phyloP scores from a whole-genome alignment of 2,888 invertebrate genomes.

The Andrena fulva region DNA sequence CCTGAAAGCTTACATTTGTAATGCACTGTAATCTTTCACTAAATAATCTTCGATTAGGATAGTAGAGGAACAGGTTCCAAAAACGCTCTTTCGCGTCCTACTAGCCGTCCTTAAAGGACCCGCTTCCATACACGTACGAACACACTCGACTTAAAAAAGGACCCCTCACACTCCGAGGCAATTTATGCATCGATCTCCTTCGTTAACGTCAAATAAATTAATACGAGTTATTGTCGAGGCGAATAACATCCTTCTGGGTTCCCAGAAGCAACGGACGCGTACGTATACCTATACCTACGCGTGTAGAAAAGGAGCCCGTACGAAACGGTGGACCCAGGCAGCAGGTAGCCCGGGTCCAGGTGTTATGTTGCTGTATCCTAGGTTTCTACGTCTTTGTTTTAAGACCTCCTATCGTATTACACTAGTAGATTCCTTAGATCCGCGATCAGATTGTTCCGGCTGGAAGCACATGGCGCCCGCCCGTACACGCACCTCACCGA shows the following conservation, averaged over 20 bases:
- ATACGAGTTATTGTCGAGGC: slow-evolving; percentile 16
- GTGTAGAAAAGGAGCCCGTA: slow-evolving; percentile 13
- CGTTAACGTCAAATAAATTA: slow-evolving; percentile 31
- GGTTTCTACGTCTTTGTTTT: slow-evolving; percentile 65
- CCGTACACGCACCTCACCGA: slow-evolving; percentile 32
- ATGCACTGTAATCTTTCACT: slow-evolving; percentile 8
- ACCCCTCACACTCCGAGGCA: not conserved
- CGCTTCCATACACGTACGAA: not conserved
- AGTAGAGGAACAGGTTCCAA: not conserved
- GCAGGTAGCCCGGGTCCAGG: slow-evolving; percentile 64
- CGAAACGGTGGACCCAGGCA: slow-evolving; percentile 37
- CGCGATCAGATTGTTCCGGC: slow-evolving; percentile 55
- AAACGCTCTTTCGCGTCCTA: not conserved
- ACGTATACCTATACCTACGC: slow-evolving; percentile 16
- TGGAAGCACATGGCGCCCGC: slow-evolving; percentile 56
- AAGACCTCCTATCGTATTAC: slow-evolving; percentile 62
- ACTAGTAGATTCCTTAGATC: slow-evolving; percentile 63
- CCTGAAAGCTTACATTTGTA: not conserved
- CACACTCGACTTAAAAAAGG: not conserved
- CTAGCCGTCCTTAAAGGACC: not conserved
- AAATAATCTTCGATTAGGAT: not conserved
- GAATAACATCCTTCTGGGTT: not conserved
- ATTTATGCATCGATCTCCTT: slow-evolving; percentile 10
- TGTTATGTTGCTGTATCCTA: slow-evolving; percentile 64
- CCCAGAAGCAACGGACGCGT: slow-evolving; percentile 7